A percentile compares a stretch with the other conserved stretches of the same genome.
These are phyloP conservation scores for Nothoprocta perdicaria DNA, from an alignment of 2,113 vertebrate species.

Conservation along the genomic window DNA sequence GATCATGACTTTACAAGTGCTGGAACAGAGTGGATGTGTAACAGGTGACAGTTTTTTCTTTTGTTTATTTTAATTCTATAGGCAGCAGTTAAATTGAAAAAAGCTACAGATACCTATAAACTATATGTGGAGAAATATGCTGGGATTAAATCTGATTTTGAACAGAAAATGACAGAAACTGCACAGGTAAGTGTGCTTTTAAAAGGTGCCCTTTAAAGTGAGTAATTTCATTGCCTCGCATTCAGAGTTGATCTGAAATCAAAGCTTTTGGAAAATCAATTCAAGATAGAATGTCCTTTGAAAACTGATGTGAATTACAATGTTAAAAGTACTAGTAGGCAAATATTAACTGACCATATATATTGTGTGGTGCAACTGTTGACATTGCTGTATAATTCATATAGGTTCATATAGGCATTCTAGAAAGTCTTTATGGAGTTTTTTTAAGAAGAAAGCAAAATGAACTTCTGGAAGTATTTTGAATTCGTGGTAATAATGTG, in stretches of 20 bases:
- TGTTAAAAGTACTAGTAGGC: not conserved
- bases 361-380: not conserved
- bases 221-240: not conserved
- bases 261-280: not conserved
- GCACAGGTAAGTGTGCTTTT: slow-evolving; percentile 85
- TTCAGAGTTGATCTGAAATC: not conserved
- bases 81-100: slow-evolving; percentile 94
- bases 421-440: not conserved
- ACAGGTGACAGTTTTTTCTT: not conserved
- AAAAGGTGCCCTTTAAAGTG: not conserved
- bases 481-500: not conserved
- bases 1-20: not conserved
- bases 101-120: slow-evolving; percentile 95
- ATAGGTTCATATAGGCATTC: no score
- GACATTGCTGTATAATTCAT: not conserved
- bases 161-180: slow-evolving; percentile 96
- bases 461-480: not conserved
- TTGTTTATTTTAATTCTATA: slow-evolving; percentile 59
- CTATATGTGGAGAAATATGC: slow-evolving; percentile 95
- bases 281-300: not conserved
- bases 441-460: not conserved
- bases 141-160: slow-evolving; percentile 92
- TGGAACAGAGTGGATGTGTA: not conserved
- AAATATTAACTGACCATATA: fast-evolving
- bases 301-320: not conserved